phyloP scores from a whole-genome alignment of 2,888 invertebrate genomes.

The Microplitis deprimator region DNA sequence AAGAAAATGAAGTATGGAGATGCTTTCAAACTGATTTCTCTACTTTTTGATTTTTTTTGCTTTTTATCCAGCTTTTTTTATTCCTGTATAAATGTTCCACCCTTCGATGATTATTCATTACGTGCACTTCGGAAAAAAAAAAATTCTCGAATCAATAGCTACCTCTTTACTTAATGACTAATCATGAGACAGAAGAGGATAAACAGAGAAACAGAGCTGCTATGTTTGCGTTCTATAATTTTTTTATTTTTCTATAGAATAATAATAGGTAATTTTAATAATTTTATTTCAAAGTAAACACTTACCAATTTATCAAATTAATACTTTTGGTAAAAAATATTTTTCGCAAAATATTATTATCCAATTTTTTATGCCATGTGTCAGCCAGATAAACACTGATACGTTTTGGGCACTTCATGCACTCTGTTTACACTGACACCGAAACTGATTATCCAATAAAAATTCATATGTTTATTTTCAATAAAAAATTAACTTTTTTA shows the following conservation, averaged over 20 bases:
- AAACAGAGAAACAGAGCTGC: slow-evolving; percentile 16
- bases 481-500: too few species aligned
- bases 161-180: slow-evolving; percentile 43
- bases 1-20: slow-evolving; percentile 38
- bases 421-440: neutral
- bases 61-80: slow-evolving; percentile 25
- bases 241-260: slow-evolving; percentile 15
- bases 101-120: slow-evolving; percentile 33
- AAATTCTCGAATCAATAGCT: slow-evolving; percentile 33
- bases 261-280: slow-evolving; percentile 10
- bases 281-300: neutral
- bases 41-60: slow-evolving; percentile 22
- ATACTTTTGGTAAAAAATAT: neutral
- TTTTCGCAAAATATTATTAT: slow-evolving; percentile 7
- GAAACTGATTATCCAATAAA: neutral
- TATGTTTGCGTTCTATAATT: neutral
- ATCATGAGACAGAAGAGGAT: slow-evolving; percentile 24
- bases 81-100: slow-evolving; percentile 23
- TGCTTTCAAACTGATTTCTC: slow-evolving; percentile 37
- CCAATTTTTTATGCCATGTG: neutral
- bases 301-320: neutral
- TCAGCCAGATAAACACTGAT: neutral
- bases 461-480: neutral
- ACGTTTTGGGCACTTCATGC: slow-evolving; percentile 9
- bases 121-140: slow-evolving; percentile 23